Base-by-base conservation (phyloP, 2,113 vertebrate species). In the Nansenia antarctica region DNA sequence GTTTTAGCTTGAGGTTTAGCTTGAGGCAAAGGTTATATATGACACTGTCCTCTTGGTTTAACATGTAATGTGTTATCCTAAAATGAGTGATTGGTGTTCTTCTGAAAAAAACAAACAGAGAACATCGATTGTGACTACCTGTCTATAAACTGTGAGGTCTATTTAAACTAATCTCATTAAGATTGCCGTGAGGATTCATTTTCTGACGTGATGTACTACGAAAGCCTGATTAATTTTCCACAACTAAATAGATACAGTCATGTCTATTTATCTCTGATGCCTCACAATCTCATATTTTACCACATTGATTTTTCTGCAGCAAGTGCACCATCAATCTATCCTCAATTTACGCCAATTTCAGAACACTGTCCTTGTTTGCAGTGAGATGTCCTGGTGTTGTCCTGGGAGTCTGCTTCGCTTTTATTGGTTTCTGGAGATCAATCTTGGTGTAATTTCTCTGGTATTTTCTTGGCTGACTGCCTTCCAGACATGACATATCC, bases 161-260 rank as follows among this genome's bases (percentile, higher is more conserved):
- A 7, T 67, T 80, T 63, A 71, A 67, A 77, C 82, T 85, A n/a
- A n/a, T n/a, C n/a, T n/a, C n/a, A n/a, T n/a, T n/a, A n/a, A n/a
- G n/a, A n/a, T n/a, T n/a, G n/a, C n/a, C n/a, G n/a, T n/a, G n/a
- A n/a, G n/a, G n/a, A n/a, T n/a, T n/a, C 42, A 75, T 78, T 79
- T 77, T 79, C 69, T 67, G n/a, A n/a, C n/a, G 70, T 69, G 75
- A 79, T 79, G 34, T 47, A 67, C 53, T 45, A 18, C 62, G 1
- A 15, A 14, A 34, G 39, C 15, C 76, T 82, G 70, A 84, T 83
- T 83, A 77, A 81, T 81, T 61, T 70, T 81, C 67, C 64, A 65
- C 67, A 74, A 77, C 83, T 76, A 82, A 86, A 86, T 80, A 65
- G n/a, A n/a, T n/a, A n/a, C n/a, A n/a, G n/a, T n/a, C n/a, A n/a